Evolutionary conservation across 2,888 invertebrate species (phyloP).

Genomic region (Loripinus fragilis): DNA sequence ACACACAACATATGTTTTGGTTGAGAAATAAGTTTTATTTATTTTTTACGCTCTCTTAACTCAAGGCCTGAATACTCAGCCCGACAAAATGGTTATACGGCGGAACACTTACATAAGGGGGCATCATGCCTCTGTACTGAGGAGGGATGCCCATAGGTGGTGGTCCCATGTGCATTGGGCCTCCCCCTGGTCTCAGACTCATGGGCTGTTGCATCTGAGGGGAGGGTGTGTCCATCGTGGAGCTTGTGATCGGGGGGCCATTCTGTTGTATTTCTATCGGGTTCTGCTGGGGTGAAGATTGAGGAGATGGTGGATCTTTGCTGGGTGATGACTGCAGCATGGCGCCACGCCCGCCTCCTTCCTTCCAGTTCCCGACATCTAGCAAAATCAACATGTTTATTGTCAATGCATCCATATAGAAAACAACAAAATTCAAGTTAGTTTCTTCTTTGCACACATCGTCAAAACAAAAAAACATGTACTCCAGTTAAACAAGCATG

Average conservation of each 20-base stretch:
- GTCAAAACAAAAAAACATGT: too few species aligned
- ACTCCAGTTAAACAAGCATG: too few species aligned
- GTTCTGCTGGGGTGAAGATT: conserved; percentile 75
- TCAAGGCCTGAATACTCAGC: too few species aligned
- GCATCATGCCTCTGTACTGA: conserved; percentile 83
- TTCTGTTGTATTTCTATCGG: conserved; percentile 79
- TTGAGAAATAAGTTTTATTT: too few species aligned
- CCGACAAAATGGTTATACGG: too few species aligned
- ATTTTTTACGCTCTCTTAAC: too few species aligned
- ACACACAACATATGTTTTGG: too few species aligned
- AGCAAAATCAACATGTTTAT: background rate
- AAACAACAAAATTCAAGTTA: too few species aligned
- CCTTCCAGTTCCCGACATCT: conserved; percentile 95
- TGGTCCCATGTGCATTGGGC: conserved; percentile 75
- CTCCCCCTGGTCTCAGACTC: conserved; percentile 67
- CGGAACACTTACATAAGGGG: conserved; percentile 75
- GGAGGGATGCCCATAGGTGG: conserved; percentile 79
- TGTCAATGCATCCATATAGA: too few species aligned
- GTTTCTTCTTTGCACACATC: too few species aligned
- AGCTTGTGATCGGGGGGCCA: conserved; percentile 73
- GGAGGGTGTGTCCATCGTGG: conserved; percentile 42
- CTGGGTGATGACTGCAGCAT: conserved; percentile 77
- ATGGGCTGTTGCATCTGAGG: conserved; percentile 61
- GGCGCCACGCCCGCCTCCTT: conserved; percentile 88
- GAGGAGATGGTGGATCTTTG: conserved; percentile 78